Conservation (phyloP, 2,797 vertebrate species). For the Ceryle rudis region DNA sequence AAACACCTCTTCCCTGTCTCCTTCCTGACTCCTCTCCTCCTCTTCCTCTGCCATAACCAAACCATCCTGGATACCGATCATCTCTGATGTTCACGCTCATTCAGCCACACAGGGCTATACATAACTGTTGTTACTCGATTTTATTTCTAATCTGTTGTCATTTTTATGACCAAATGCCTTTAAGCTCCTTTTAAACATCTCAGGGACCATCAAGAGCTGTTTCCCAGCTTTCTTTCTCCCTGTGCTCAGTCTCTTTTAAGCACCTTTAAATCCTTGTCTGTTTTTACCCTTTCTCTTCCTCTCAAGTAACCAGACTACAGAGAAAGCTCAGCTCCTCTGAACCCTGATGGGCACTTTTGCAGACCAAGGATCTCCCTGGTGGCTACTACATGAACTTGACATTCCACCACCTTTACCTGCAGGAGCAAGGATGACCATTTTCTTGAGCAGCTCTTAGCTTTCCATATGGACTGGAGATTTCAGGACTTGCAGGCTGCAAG, state of each 20-base stretch:
- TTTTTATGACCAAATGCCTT: constrained; percentile 64
- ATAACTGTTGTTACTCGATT: background rate
- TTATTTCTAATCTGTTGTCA: background rate
- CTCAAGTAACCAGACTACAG: background rate
- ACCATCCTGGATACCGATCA: background rate
- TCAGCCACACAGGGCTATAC: background rate
- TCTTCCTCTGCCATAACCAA: constrained; percentile 22
- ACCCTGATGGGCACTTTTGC: background rate
- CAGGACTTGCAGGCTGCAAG: background rate
- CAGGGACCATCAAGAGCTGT: constrained; percentile 37
- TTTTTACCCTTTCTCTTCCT: constrained; percentile 41
- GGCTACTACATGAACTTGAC: background rate
- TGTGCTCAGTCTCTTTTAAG: constrained; percentile 57
- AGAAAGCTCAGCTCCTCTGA: fast-evolving
- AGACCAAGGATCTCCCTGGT: background rate
- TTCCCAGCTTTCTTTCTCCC: constrained; percentile 54
- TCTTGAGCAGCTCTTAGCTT: background rate
- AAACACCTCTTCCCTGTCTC: background rate
- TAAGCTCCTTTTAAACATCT: constrained; percentile 68
- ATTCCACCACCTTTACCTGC: background rate
- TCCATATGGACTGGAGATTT: background rate
- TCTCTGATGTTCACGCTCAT: background rate
- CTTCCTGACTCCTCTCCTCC: background rate
- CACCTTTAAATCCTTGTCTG: constrained; percentile 30
- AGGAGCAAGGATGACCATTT: background rate